These are phyloP conservation scores for Pseudomyrmex dendroicus DNA, from an alignment of 1,140 invertebrate genomes.

Conservation along the genomic window DNA sequence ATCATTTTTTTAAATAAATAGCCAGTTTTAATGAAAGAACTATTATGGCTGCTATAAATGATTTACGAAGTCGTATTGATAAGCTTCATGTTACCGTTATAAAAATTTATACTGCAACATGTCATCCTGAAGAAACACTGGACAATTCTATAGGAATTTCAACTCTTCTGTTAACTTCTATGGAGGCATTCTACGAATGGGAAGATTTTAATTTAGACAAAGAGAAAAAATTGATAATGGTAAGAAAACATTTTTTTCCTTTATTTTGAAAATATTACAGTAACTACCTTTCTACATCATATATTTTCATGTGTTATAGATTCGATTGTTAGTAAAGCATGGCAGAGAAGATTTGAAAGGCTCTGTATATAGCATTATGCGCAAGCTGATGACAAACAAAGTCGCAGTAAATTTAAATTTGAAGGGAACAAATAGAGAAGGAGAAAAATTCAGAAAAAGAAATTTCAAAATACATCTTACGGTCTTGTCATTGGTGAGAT, in stretches of 20 bases:
- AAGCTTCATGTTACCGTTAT: neutral
- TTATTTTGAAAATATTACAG: neutral
- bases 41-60: conserved; percentile 8
- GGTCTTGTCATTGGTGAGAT: conserved; percentile 12
- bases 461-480: conserved; percentile 12
- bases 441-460: conserved; percentile 7
- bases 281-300: neutral
- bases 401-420: conserved; percentile 18
- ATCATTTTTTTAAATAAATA: neutral
- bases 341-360: conserved; percentile 2
- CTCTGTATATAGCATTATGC: conserved; percentile 13
- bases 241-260: neutral
- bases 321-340: conserved; percentile 14
- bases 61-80: neutral
- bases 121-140: neutral
- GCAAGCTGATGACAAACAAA: conserved; percentile 8
- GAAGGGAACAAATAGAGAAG: conserved; percentile 13
- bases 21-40: neutral
- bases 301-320: neutral
- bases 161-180: conserved; percentile 3
- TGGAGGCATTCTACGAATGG: neutral
- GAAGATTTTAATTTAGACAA: neutral
- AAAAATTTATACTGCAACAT: conserved; percentile 12
- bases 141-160: neutral
- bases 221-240: conserved; percentile 18